Evolutionary conservation across 2,797 vertebrate genomes (phyloP).

Genomic region (Semaprochilodus insignis): DNA sequence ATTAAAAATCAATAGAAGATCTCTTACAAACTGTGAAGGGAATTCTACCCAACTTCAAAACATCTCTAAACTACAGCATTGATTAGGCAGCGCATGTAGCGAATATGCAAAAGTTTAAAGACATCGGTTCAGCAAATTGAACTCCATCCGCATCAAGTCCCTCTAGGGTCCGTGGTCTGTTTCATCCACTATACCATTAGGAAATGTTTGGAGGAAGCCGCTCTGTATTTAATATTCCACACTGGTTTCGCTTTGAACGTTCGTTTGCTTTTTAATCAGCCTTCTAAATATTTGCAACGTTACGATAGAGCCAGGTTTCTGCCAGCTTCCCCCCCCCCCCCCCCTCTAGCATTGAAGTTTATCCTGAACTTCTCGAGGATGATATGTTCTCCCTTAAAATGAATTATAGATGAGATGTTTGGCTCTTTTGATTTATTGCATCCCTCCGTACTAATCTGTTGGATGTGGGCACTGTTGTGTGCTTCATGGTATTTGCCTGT

Average conservation of each 20-base stretch:
- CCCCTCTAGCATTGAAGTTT: conserved; percentile 24
- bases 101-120: conserved; percentile 48
- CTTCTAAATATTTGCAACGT: conserved; percentile 54
- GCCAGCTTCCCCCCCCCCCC: neutral
- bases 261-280: conserved; percentile 47
- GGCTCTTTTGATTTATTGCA: conserved; percentile 53
- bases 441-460: conserved; percentile 49
- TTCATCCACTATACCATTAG: conserved; percentile 41
- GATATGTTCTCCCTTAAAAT: conserved; percentile 54
- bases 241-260: conserved; percentile 37
- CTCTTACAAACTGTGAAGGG: conserved; percentile 15
- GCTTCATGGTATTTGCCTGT: conserved; percentile 28
- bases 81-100: conserved; percentile 41
- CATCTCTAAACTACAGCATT: conserved; percentile 20
- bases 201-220: conserved; percentile 48
- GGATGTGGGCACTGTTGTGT: conserved; percentile 42
- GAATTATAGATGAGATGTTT: conserved; percentile 61
- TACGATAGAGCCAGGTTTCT: conserved; percentile 34
- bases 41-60: conserved; percentile 43
- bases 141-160: conserved; percentile 36
- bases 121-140: conserved; percentile 51
- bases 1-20: conserved; percentile 10
- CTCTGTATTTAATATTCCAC: conserved; percentile 48
- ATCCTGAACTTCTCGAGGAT: conserved; percentile 46
- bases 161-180: conserved; percentile 31